These are phyloP conservation scores for Camelus bactrianus DNA, from an alignment of 2,113 vertebrate genomes.

Conservation along the genomic window DNA sequence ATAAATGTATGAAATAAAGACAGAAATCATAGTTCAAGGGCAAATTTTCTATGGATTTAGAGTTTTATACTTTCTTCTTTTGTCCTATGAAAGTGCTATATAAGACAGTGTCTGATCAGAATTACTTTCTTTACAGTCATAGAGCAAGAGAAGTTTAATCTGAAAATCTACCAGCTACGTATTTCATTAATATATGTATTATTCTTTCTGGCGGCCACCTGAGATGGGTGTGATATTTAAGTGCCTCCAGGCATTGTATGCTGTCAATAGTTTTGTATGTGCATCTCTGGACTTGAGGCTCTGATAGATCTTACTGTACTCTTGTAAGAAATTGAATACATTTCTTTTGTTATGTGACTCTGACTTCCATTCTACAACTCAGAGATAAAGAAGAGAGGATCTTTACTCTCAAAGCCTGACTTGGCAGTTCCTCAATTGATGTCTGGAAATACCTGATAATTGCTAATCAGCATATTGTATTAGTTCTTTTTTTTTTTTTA, in stretches of 20 bases:
- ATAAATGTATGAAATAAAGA: background rate
- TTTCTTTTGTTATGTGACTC: background rate
- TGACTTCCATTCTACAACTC: background rate
- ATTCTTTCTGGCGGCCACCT: background rate
- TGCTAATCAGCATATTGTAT: background rate
- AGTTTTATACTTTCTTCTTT: background rate
- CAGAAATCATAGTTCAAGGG: background rate
- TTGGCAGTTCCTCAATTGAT: background rate
- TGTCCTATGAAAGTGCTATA: background rate
- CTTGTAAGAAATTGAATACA: background rate
- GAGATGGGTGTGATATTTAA: background rate
- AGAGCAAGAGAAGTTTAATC: background rate
- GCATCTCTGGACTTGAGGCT: background rate
- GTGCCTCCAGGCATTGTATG: background rate
- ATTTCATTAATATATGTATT: background rate
- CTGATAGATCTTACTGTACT: background rate
- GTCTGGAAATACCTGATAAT: background rate
- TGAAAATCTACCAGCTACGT: background rate
- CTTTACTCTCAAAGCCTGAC: background rate
- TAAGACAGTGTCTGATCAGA: background rate
- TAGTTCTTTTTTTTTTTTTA: background rate
- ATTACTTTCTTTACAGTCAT: background rate
- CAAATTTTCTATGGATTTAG: slow-evolving; percentile 1
- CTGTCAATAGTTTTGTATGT: background rate
- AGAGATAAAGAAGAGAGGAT: background rate